A percentile compares a stretch with the other conserved stretches of the same genome.
These are phyloP conservation scores for Trichogramma pretiosum DNA, from an alignment of 1,140 invertebrate genomes.

Conservation along the genomic window DNA sequence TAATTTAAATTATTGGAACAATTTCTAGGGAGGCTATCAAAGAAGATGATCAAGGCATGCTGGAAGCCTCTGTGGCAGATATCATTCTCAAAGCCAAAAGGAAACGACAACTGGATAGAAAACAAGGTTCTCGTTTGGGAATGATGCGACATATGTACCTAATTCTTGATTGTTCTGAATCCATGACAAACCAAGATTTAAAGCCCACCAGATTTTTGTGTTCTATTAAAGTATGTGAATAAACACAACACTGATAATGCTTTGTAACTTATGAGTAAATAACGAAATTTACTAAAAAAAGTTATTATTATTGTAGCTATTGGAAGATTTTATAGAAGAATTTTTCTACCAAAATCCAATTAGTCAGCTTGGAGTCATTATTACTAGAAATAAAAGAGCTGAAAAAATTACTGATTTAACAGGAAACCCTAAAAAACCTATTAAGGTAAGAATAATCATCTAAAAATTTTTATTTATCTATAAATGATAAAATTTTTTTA, in stretches of 20 bases:
- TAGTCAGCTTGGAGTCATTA: slow-evolving; percentile 88
- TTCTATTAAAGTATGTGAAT: slow-evolving; percentile 65
- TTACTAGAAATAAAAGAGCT: slow-evolving; percentile 86
- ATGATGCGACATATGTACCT: slow-evolving; percentile 95
- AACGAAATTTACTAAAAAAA: slow-evolving; percentile 7
- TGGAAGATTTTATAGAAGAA: slow-evolving; percentile 91
- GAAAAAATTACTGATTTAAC: slow-evolving; percentile 85
- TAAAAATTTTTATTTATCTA: background rate
- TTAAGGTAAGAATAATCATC: slow-evolving; percentile 47
- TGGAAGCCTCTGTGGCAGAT: slow-evolving; percentile 82
- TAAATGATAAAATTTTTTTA: background rate
- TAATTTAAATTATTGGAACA: slow-evolving; percentile 13
- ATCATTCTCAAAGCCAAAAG: slow-evolving; percentile 83
- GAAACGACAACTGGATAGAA: slow-evolving; percentile 63
- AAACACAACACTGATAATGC: background rate
- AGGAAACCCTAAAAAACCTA: slow-evolving; percentile 74
- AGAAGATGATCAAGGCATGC: slow-evolving; percentile 87
- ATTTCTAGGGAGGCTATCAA: slow-evolving; percentile 83
- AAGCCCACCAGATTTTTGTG: slow-evolving; percentile 89
- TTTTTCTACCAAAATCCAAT: slow-evolving; percentile 99
- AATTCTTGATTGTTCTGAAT: slow-evolving; percentile 84
- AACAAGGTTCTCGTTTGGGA: slow-evolving; percentile 72
- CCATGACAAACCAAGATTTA: slow-evolving; percentile 89
- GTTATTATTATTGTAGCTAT: slow-evolving; percentile 52
- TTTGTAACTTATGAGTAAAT: background rate